These are phyloP conservation scores for Xylocampa areola DNA, from an alignment of 2,888 invertebrate genomes.

Conservation along the genomic window DNA sequence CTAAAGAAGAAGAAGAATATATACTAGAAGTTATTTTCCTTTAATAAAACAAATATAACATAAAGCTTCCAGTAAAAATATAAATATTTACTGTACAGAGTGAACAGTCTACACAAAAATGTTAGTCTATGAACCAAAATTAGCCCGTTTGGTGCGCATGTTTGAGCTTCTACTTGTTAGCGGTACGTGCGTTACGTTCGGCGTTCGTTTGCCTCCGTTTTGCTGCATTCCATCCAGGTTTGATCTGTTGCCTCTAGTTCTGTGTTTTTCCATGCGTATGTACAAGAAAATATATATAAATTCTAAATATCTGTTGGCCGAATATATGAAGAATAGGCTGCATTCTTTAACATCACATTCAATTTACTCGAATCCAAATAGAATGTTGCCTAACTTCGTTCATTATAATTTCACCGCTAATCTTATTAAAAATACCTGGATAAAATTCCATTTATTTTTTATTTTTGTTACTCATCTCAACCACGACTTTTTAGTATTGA, in stretches of 20 bases:
- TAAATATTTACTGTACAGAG: not conserved
- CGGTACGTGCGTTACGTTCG: constrained; percentile 62
- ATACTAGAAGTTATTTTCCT: no score
- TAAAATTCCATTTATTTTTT: no score
- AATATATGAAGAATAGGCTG: no score
- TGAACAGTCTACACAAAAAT: constrained; percentile 13
- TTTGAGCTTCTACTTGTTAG: constrained; percentile 70
- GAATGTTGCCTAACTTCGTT: no score
- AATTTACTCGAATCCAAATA: no score
- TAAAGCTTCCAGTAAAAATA: no score
- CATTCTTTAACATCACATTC: not conserved
- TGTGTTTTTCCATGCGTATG: constrained; percentile 42
- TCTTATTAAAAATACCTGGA: no score
- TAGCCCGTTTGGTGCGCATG: constrained; percentile 69
- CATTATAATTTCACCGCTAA: no score
- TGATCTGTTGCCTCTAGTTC: constrained; percentile 52
- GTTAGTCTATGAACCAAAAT: constrained; percentile 58
- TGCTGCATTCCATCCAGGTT: constrained; percentile 53
- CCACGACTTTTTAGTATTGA: not conserved
- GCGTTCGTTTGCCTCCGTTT: constrained; percentile 50
- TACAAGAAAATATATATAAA: constrained; percentile 31
- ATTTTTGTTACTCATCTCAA: no score
- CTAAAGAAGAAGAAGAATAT: no score
- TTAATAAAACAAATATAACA: no score
- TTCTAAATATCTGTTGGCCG: constrained; percentile 8